A percentile compares a stretch with the other conserved stretches of the same genome.
These are phyloP conservation scores for Anodontia alba DNA, from an alignment of 2,888 invertebrate genomes.

Conservation along the genomic window DNA sequence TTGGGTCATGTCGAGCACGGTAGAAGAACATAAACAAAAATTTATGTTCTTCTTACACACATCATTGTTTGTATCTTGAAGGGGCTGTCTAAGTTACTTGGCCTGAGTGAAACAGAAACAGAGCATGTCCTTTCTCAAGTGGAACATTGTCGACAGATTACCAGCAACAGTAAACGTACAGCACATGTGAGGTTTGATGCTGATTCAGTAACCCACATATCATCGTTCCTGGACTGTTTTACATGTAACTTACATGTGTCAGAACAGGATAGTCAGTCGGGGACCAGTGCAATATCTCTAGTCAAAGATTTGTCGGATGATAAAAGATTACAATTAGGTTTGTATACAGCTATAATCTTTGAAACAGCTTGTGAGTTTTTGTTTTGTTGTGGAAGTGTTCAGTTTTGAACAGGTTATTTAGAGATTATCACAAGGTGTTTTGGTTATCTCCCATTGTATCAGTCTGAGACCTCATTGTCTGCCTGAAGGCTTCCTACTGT, in stretches of 20 bases:
- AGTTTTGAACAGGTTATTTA: too few relatives aligned
- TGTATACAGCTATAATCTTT: slow-evolving; percentile 1
- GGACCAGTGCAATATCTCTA: slow-evolving; percentile 57
- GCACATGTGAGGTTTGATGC: slow-evolving; percentile 67
- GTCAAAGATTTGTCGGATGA: slow-evolving; percentile 73
- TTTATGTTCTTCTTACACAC: too few relatives aligned
- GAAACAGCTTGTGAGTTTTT: not conserved
- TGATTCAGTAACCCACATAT: slow-evolving; percentile 66
- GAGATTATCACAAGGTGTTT: too few relatives aligned
- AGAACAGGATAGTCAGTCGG: slow-evolving; percentile 45
- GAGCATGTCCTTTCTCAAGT: slow-evolving; percentile 66
- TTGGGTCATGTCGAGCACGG: too few relatives aligned
- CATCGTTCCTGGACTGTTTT: slow-evolving; percentile 79
- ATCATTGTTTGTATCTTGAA: slow-evolving; percentile 34
- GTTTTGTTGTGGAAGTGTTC: too few relatives aligned
- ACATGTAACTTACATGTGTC: slow-evolving; percentile 71
- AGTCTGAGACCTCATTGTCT: too few relatives aligned
- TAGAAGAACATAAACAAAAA: too few relatives aligned
- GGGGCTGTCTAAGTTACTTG: slow-evolving; percentile 59
- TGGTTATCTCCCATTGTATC: too few relatives aligned
- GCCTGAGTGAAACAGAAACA: slow-evolving; percentile 65
- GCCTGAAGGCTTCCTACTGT: too few relatives aligned
- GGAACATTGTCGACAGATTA: slow-evolving; percentile 43
- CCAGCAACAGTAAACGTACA: slow-evolving; percentile 27
- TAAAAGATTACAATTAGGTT: slow-evolving; percentile 74